Conservation (phyloP, 1,140 invertebrate genomes). For the Augochlora pura region DNA sequence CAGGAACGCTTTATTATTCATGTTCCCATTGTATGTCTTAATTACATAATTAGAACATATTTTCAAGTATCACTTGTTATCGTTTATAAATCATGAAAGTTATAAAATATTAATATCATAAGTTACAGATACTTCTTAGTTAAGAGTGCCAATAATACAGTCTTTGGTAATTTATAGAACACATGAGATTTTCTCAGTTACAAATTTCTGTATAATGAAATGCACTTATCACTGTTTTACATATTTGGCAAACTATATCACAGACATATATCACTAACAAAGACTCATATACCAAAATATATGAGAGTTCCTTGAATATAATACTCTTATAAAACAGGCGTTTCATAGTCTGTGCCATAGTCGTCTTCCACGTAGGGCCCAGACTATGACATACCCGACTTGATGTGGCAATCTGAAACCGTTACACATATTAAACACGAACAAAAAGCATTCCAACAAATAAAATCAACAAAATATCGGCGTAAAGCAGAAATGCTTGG, state of each 20-base stretch:
- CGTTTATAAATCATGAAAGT: conserved; percentile 1
- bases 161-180: conserved; percentile 2
- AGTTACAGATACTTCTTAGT: neutral
- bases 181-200: neutral
- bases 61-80: conserved; percentile 12
- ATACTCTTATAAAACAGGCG: neutral
- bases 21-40: conserved; percentile 6
- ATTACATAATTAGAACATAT: conserved; percentile 19
- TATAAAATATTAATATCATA: conserved; percentile 6
- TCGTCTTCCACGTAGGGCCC: neutral
- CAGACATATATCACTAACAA: conserved; percentile 2
- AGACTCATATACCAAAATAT: conserved; percentile 1
- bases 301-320: conserved; percentile 11
- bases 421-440: neutral
- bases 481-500: neutral
- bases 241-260: conserved; percentile 8
- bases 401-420: conserved; percentile 42
- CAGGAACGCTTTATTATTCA: conserved; percentile 38
- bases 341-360: conserved; percentile 25
- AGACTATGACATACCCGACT: conserved; percentile 20
- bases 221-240: neutral
- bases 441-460: too few relatives aligned
- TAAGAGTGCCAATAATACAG: conserved; percentile 27
- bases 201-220: neutral
- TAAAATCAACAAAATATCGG: neutral